Evolutionary conservation across 2,797 vertebrate genomes (phyloP).

Genomic region (Tokudaia tokunoshimensis): DNA sequence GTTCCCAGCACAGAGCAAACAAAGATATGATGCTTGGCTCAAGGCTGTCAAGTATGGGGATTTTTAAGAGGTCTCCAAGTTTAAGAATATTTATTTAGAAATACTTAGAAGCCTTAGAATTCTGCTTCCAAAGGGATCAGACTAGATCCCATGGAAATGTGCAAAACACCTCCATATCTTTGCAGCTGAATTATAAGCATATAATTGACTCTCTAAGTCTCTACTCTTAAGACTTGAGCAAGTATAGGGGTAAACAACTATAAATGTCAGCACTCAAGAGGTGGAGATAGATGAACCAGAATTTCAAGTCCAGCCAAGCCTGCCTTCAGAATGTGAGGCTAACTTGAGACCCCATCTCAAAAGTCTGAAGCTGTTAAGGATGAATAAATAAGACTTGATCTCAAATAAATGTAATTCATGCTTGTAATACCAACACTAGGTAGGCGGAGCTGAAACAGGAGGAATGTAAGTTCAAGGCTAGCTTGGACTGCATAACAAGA

Average conservation of each 20-base stretch:
- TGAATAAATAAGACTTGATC: background rate
- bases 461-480: background rate
- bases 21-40: slow-evolving; percentile 39
- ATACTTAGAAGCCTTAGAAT: slow-evolving; percentile 25
- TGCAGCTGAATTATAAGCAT: background rate
- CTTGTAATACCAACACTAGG: background rate
- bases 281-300: background rate
- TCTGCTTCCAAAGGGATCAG: slow-evolving; percentile 38
- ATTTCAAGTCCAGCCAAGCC: background rate
- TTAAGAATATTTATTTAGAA: slow-evolving; percentile 1
- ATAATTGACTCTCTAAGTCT: background rate
- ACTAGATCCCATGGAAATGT: slow-evolving; percentile 17
- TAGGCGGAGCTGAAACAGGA: background rate
- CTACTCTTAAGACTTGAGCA: background rate
- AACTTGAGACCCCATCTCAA: background rate
- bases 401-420: background rate
- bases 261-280: background rate
- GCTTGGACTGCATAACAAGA: background rate
- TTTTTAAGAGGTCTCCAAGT: slow-evolving; percentile 50
- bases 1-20: slow-evolving; percentile 51
- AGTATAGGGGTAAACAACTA: background rate
- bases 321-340: background rate
- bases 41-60: background rate
- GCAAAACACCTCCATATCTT: background rate
- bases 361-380: background rate